Base-by-base conservation (phyloP, 2,113 vertebrate genomes). In the Ranitomeya imitator region DNA sequence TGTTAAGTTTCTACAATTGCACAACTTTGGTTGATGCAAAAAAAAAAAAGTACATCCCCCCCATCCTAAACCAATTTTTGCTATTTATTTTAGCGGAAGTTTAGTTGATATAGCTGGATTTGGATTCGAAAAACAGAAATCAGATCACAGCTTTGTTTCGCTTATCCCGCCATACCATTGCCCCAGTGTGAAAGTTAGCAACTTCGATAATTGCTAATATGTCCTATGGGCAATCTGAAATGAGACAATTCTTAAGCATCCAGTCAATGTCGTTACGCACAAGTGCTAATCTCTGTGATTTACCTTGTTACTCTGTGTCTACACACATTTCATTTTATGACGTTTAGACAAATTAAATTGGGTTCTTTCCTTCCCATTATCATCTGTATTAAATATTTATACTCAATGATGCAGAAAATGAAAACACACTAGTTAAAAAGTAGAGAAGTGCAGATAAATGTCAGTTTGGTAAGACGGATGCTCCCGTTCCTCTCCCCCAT, bases 161-260 rank as follows among this genome's bases (percentile, higher is more conserved):
- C 81, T 84, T 71, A 84, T 55, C 16, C 45, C 52, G 18, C 82
- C 82, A 84, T 69, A 84, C 51, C 82, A 69, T n/a, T 71, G 82
- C 82, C 82, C 82, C 65, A 71, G 82, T 71, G 82, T 84, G 82
- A 85, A 85, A 76, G 83, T 85, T 85, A 76, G 83, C 52, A 76
- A 85, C 69, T 73, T 85, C 76, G 69, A 85, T 85, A 85, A 85
- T 85, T 85, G 83, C 69, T 85, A 85, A 85, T 85, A 76, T 85
- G 83, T 85, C 83, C 83, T 85, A 76, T 74, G 83, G 83, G 83
- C 83, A 76, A 60, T 85, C 54, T 85, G 16, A 85, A 85, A 85
- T 85, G 69, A 85, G 83, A 73, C 82, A 84, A 84, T 76, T 85
- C 69, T 77, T 51, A 82, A 82, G 86, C 54, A 80, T 81, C 57